A percentile compares a stretch with the other conserved stretches of the same genome.
Evolutionary conservation across 2,888 invertebrate species (phyloP).

Genomic region (Apodemia mormo): DNA sequence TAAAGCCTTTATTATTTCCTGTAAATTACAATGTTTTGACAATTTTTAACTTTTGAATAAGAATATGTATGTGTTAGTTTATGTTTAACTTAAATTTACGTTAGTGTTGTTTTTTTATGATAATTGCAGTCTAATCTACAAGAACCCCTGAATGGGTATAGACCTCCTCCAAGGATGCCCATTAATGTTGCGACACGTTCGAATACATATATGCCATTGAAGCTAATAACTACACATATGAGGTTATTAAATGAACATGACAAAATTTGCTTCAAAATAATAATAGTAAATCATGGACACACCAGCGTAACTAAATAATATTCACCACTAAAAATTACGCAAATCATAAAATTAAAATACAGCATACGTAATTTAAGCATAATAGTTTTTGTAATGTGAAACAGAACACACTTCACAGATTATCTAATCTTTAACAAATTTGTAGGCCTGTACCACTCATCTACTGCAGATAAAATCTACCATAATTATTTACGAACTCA

Average conservation of each 20-base stretch:
- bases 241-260: neutral
- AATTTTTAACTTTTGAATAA: too few relatives aligned
- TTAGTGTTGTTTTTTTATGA: too few relatives aligned
- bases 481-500: slow-evolving; percentile 10
- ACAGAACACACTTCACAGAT: neutral
- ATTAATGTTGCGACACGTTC: too few relatives aligned
- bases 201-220: too few relatives aligned
- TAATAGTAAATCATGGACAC: neutral
- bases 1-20: too few relatives aligned
- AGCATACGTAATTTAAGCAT: neutral
- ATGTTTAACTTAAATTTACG: too few relatives aligned
- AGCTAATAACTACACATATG: too few relatives aligned
- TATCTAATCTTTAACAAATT: slow-evolving; percentile 17
- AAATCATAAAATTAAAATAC: neutral
- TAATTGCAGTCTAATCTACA: too few relatives aligned
- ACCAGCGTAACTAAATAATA: neutral
- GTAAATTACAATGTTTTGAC: too few relatives aligned
- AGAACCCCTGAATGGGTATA: too few relatives aligned
- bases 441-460: slow-evolving; percentile 10
- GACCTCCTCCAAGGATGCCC: too few relatives aligned
- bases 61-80: too few relatives aligned
- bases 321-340: neutral
- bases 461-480: slow-evolving; percentile 8
- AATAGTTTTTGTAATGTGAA: neutral
- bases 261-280: neutral